Conservation (phyloP, 2,113 vertebrate species). For the Tylochromis polylepis region DNA sequence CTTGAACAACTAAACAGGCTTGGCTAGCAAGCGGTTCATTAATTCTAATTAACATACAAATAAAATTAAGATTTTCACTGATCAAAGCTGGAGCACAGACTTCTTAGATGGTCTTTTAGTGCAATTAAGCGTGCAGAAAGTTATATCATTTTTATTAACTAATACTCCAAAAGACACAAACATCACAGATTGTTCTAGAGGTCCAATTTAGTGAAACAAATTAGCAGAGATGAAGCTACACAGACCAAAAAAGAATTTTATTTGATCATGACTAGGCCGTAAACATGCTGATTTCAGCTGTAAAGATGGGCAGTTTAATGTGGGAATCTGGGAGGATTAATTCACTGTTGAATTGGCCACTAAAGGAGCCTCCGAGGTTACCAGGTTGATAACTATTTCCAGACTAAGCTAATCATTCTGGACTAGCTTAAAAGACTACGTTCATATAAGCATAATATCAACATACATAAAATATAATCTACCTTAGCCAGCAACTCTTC, state of each 20-base stretch:
- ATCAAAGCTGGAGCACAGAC: not conserved
- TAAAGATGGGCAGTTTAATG: not conserved
- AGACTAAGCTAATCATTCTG: not conserved
- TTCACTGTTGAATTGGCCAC: not conserved
- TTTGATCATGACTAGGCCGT: not conserved
- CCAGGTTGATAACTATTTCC: not conserved
- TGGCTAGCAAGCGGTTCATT: not conserved
- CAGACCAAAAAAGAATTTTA: rapidly evolving
- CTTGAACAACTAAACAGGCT: not conserved
- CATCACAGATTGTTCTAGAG: not conserved
- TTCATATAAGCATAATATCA: no score
- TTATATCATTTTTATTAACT: not conserved
- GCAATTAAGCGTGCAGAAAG: not conserved
- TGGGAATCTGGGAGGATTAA: not conserved
- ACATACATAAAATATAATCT: no score
- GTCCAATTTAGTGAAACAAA: not conserved
- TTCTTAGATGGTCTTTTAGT: not conserved
- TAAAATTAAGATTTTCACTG: rapidly evolving
- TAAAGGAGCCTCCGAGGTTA: not conserved
- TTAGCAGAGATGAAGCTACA: not conserved
- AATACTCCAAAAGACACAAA: not conserved
- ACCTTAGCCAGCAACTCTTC: no score
- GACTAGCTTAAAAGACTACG: no score
- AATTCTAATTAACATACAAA: not conserved
- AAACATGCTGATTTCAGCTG: not conserved